Conservation (phyloP, 1,140 invertebrate species). For the Drosophila kohkoa region DNA sequence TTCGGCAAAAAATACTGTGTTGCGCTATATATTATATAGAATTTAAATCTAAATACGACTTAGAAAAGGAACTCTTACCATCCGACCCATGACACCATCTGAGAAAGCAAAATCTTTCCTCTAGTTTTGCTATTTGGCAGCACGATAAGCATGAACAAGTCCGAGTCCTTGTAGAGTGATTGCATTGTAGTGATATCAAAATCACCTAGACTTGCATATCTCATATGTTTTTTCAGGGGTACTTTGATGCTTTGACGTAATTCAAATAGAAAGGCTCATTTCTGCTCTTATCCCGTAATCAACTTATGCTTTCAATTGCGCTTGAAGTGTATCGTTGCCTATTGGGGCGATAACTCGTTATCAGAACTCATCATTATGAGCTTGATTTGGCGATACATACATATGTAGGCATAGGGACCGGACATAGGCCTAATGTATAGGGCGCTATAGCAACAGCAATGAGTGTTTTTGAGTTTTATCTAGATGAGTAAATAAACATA, state of each 20-base stretch:
- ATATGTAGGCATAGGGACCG: too few species aligned
- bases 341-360: too few species aligned
- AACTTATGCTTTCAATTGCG: slow-evolving; percentile 75
- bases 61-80: too few species aligned
- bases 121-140: slow-evolving; percentile 86
- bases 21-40: too few species aligned
- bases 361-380: too few species aligned
- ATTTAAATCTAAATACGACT: too few species aligned
- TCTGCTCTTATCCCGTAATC: slow-evolving; percentile 40
- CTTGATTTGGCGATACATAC: too few species aligned
- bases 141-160: slow-evolving; percentile 87
- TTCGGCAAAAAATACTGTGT: too few species aligned
- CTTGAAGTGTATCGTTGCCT: slow-evolving; percentile 87
- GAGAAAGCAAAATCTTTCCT: slow-evolving; percentile 84
- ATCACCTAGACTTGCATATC: slow-evolving; percentile 58
- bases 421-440: too few species aligned
- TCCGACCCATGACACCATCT: slow-evolving; percentile 36
- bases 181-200: slow-evolving; percentile 68
- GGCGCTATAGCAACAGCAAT: too few species aligned
- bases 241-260: slow-evolving; percentile 69
- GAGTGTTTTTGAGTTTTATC: too few species aligned
- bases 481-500: too few species aligned
- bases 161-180: slow-evolving; percentile 84
- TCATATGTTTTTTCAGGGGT: slow-evolving; percentile 74
- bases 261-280: slow-evolving; percentile 61